Percentiles rank a stretch among this genome's conserved stretches.
These are phyloP conservation scores for Tenualosa ilisha DNA, from an alignment of 2,797 vertebrate genomes.

Conservation along the genomic window DNA sequence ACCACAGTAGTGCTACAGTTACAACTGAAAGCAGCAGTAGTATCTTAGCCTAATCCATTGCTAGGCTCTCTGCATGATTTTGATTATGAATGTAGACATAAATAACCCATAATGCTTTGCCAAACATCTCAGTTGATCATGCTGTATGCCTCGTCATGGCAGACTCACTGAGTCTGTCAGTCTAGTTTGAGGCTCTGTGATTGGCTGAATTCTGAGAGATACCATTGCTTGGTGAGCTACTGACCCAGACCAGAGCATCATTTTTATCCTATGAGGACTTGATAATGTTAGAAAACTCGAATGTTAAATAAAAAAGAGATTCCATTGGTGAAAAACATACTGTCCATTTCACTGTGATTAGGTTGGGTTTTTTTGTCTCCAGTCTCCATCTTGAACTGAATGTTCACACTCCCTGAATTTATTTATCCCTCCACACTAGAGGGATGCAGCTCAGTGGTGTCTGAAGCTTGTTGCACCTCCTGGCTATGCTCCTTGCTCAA, in stretches of 20 bases:
- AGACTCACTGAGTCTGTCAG: neutral
- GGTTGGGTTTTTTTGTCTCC: neutral
- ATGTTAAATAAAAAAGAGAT: neutral
- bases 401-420: neutral
- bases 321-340: neutral
- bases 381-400: neutral
- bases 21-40: neutral
- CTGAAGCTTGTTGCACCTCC: neutral
- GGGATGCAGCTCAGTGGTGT: neutral
- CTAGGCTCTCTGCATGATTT: neutral
- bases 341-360: neutral
- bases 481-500: neutral
- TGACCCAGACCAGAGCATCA: neutral
- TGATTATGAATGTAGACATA: neutral
- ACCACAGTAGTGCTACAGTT: neutral
- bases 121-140: constrained; percentile 5
- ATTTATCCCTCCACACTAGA: neutral
- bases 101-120: constrained; percentile 11
- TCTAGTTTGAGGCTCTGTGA: neutral
- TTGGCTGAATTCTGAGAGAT: neutral
- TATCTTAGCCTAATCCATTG: neutral
- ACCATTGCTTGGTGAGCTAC: neutral
- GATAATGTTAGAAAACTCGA: neutral
- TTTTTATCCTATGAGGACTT: neutral
- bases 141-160: neutral